Conservation (phyloP, 2,888 invertebrate species). For the Ophioninae sp. region DNA sequence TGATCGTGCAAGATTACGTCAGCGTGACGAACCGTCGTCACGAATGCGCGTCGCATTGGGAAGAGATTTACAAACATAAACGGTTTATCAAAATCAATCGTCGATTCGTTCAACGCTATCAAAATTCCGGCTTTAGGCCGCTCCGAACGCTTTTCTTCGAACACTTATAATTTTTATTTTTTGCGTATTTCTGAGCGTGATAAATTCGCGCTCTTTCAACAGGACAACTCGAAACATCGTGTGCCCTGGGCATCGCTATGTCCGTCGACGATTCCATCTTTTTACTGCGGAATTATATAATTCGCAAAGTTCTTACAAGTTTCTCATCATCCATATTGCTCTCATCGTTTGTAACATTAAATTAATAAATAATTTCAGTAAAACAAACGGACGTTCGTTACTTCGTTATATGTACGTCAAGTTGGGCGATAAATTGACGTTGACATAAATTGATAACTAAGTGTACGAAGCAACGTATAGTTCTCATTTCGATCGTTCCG, state of each 20-base stretch:
- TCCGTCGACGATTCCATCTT: constrained; percentile 10
- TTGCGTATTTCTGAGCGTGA: neutral
- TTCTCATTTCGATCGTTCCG: too few relatives aligned
- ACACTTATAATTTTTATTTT: constrained; percentile 4
- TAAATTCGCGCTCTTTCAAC: neutral
- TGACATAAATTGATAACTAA: neutral
- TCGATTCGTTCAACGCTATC: constrained; percentile 3
- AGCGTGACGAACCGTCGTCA: neutral
- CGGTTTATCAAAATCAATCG: constrained; percentile 24
- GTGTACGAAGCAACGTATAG: too few relatives aligned
- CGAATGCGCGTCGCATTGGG: constrained; percentile 3
- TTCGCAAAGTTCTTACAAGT: constrained; percentile 44
- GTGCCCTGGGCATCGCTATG: constrained; percentile 18
- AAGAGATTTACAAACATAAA: neutral
- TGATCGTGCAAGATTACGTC: neutral
- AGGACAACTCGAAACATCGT: neutral
- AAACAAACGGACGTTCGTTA: constrained; percentile 10
- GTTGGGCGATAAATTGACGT: neutral
- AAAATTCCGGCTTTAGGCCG: constrained; percentile 1
- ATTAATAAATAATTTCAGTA: constrained; percentile 62
- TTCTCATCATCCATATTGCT: constrained; percentile 38
- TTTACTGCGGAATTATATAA: constrained; percentile 22
- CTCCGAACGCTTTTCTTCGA: constrained; percentile 18
- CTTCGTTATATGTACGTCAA: neutral
- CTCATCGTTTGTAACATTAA: constrained; percentile 61